Evolutionary conservation across 1,140 invertebrate genomes (phyloP).

Genomic region (Drosophila kikkawai): DNA sequence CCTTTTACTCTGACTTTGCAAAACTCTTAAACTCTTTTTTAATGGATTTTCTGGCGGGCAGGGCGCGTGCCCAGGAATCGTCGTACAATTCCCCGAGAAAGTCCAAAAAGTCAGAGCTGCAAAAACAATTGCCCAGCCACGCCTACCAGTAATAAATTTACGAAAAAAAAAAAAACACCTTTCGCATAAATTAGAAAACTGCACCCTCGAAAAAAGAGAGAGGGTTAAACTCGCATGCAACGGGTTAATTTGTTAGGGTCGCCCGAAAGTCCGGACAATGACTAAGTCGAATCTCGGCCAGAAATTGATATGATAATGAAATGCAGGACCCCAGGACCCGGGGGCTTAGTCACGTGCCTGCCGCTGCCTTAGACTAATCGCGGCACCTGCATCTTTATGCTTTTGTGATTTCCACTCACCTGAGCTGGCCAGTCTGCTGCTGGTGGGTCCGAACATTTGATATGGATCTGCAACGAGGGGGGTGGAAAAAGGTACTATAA

Average conservation of each 20-base stretch:
- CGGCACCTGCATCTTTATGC: constrained; percentile 84
- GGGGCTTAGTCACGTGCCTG: constrained; percentile 35
- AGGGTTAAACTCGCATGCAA: constrained; percentile 73
- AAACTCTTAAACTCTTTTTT: constrained; percentile 49
- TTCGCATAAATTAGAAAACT: constrained; percentile 81
- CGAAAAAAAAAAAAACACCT: constrained; percentile 74
- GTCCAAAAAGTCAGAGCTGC: constrained; percentile 38
- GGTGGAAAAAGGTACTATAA: constrained; percentile 30
- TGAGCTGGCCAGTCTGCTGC: constrained; percentile 96
- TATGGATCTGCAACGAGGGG: constrained; percentile 94
- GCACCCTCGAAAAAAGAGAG: constrained; percentile 27
- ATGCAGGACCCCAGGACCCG: constrained; percentile 24
- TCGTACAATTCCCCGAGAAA: constrained; percentile 36
- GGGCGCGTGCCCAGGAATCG: constrained; percentile 67
- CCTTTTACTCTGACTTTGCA: constrained; percentile 19
- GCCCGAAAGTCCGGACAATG: constrained; percentile 46
- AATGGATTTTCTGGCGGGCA: constrained; percentile 53
- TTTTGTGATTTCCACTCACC: constrained; percentile 87
- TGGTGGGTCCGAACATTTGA: constrained; percentile 97
- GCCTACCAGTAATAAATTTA: constrained; percentile 74
- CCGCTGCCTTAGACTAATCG: constrained; percentile 57
- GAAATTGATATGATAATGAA: constrained; percentile 84
- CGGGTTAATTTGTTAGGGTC: constrained; percentile 81
- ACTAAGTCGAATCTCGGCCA: constrained; percentile 72
- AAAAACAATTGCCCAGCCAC: constrained; percentile 73